phyloP scores from a whole-genome alignment of 1,140 invertebrate genomes.

The Macrosteles quadrilineatus region DNA sequence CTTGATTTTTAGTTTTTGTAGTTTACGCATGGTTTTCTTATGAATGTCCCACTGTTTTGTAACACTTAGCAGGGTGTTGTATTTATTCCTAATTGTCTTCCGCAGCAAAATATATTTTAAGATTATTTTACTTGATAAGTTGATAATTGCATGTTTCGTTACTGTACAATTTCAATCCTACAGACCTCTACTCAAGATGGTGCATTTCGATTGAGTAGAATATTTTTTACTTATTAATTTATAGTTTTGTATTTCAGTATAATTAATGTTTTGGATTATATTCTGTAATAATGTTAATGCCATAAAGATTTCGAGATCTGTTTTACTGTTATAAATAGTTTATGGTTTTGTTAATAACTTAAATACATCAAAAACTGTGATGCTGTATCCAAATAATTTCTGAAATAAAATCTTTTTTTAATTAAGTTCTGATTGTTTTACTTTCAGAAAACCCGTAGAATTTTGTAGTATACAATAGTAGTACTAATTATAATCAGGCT shows the following conservation, averaged over 20 bases:
- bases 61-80: no score
- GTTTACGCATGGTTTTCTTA: no score
- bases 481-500: no score
- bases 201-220: conserved; percentile 11
- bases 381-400: conserved; percentile 9
- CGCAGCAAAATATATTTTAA: no score
- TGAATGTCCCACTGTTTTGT: no score
- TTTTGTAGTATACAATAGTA: no score
- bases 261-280: not conserved
- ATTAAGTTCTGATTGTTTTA: not conserved
- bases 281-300: not conserved
- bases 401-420: conserved; percentile 15
- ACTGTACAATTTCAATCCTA: no score
- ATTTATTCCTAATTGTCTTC: no score
- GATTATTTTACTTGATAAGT: no score
- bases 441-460: no score
- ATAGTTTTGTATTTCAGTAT: not conserved
- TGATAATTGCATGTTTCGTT: no score
- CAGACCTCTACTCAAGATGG: not conserved
- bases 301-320: not conserved
- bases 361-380: conserved; percentile 14
- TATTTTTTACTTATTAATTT: conserved; percentile 5
- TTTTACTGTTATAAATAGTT: conserved; percentile 22
- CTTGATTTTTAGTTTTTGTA: no score
- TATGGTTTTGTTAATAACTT: conserved; percentile 19